These are phyloP conservation scores for Cherax destructor DNA, from an alignment of 1,140 invertebrate genomes.

Conservation along the genomic window DNA sequence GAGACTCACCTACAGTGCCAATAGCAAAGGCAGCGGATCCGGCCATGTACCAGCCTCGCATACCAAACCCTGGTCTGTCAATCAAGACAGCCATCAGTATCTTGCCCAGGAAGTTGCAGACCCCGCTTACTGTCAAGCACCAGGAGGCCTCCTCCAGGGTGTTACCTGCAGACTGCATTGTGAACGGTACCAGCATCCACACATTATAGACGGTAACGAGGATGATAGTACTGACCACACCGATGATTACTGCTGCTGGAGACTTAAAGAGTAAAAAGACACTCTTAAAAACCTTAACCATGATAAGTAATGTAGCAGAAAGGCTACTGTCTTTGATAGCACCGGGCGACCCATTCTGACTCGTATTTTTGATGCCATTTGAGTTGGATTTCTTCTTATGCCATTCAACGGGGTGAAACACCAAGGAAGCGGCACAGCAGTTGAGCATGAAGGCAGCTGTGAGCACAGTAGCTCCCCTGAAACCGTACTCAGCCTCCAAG, in stretches of 20 bases:
- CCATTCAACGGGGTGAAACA: slow-evolving; percentile 35
- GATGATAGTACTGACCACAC: not conserved
- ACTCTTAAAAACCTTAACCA: no score
- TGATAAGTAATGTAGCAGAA: no score
- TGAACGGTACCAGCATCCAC: not conserved
- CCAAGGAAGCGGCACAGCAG: not conserved
- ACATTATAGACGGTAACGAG: not conserved
- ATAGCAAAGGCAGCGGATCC: not conserved
- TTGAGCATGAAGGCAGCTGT: not conserved
- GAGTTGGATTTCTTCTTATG: not conserved
- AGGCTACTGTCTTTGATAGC: no score
- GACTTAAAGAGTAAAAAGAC: not conserved
- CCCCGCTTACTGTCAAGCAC: slow-evolving; percentile 8
- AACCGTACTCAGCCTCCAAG: slow-evolving; percentile 7
- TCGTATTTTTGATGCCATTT: no score
- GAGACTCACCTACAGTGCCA: not conserved
- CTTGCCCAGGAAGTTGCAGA: not conserved
- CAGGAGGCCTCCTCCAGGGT: not conserved
- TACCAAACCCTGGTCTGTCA: not conserved
- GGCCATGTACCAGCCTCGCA: not conserved
- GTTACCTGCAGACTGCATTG: not conserved
- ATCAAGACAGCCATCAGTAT: not conserved
- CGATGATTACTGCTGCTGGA: not conserved
- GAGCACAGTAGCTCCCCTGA: not conserved
- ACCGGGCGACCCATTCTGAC: no score